Conservation (phyloP, 2,797 vertebrate species). For the Coregonus sp. region DNA sequence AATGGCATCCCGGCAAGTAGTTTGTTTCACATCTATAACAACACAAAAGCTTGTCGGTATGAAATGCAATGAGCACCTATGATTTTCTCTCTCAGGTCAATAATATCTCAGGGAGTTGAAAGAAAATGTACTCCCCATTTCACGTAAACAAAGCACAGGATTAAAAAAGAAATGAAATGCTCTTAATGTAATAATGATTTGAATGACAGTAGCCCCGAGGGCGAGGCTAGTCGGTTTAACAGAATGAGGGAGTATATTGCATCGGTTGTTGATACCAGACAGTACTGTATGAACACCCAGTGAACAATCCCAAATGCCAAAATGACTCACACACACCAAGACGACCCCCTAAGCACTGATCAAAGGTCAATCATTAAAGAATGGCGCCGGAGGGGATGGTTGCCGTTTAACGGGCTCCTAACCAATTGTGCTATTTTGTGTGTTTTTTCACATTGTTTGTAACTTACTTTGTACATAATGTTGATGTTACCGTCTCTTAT, state of each 20-base stretch:
- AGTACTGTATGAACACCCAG: conserved; percentile 53
- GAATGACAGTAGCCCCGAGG: conserved; percentile 52
- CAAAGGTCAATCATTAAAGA: neutral
- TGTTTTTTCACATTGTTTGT: too few relatives aligned
- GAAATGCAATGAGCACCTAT: neutral
- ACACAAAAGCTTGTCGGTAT: neutral
- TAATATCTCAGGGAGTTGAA: neutral
- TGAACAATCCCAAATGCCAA: conserved; percentile 24
- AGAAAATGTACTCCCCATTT: neutral
- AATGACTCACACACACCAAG: conserved; percentile 18
- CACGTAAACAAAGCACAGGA: conserved; percentile 33
- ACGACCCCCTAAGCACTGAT: neutral
- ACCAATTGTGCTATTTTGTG: too few relatives aligned
- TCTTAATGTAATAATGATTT: conserved; percentile 30
- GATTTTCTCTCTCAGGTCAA: neutral
- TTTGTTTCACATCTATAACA: neutral
- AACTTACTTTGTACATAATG: too few relatives aligned
- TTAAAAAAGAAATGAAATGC: conserved; percentile 54
- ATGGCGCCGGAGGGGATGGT: too few relatives aligned
- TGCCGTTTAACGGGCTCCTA: too few relatives aligned
- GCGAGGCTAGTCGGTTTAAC: conserved; percentile 50
- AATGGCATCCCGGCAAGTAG: neutral
- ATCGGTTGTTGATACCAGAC: conserved; percentile 68
- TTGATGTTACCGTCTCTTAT: too few relatives aligned
- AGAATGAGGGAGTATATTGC: conserved; percentile 65